phyloP scores from a whole-genome alignment of 2,888 invertebrate genomes.

The Macrostomum cliftonense region DNA sequence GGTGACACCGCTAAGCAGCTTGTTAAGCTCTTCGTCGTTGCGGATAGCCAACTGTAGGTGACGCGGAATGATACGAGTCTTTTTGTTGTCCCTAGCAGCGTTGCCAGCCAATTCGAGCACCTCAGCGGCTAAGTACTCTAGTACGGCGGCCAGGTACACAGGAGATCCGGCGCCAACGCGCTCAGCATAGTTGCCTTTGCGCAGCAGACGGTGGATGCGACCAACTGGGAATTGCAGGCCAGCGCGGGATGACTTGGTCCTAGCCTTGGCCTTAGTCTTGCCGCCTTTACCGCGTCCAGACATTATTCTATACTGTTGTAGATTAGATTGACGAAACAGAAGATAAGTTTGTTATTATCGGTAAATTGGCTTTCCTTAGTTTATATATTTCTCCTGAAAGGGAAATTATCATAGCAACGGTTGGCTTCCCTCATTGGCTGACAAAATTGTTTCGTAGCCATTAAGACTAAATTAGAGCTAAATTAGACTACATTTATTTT shows the following conservation, averaged over 20 bases:
- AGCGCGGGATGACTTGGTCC: constrained; percentile 32
- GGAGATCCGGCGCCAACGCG: constrained; percentile 38
- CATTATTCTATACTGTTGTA: no score
- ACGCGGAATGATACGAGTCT: constrained; percentile 53
- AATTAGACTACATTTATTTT: no score
- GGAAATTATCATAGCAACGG: no score
- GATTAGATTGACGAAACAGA: no score
- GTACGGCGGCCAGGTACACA: constrained; percentile 37
- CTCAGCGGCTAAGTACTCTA: constrained; percentile 47
- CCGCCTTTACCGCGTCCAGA: constrained; percentile 39
- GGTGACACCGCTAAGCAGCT: constrained; percentile 55
- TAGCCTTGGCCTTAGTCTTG: constrained; percentile 34
- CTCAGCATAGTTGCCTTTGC: constrained; percentile 38
- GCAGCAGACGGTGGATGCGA: constrained; percentile 34
- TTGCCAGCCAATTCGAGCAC: constrained; percentile 40
- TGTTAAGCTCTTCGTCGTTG: constrained; percentile 63
- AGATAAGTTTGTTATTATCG: no score
- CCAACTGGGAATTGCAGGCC: constrained; percentile 38
- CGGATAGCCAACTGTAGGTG: constrained; percentile 60
- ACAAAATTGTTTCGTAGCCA: no score
- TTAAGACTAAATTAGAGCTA: no score
- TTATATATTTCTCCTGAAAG: no score
- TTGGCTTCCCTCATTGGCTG: no score
- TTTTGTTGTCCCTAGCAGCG: constrained; percentile 45
- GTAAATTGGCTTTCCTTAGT: no score